Evolutionary conservation across 2,888 invertebrate species (phyloP), one percentile per base, ranked within the genome.

Genomic region (Euzophera pinguis): DNA sequence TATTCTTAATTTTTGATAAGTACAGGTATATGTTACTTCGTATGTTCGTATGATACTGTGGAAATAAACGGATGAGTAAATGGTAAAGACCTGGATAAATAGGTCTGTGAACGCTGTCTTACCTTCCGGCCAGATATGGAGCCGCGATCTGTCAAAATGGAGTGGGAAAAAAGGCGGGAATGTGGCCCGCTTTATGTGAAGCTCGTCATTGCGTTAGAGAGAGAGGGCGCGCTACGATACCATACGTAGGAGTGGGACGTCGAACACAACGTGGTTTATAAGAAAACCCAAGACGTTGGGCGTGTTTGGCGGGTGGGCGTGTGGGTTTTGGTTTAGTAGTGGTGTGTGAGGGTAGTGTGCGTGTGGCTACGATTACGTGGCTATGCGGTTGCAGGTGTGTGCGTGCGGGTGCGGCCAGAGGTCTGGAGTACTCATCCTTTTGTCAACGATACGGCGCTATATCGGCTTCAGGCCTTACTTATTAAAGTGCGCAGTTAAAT

Each of bases 101-200:
- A 14, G 1, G 14, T 35, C 43, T 86, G 86, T 89, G 88, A 82
- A 83, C 89, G 63, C 84, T 65, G 83, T 85, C 87, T 89, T 89
- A 89, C 71, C 73, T 79, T 80, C 80, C 76, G 83, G 83, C 89
- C 87, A 89, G 90, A 90, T 89, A 90, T 88, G 88, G 90, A 86
- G 90, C 90, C 89, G 77, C 90, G 90, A 89, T 84, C 89, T 89
- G 90, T 90, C 89, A 89, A 89, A 89, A 88, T 89, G 90, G 90
- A 90, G 89, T 88, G 89, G 90, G 90, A 90, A 91, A 90, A 91
- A 90, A 90, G 91, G 90, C 90, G 90, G 90, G 90, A 91, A 90
- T 90, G 90, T 81, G 90, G 90, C 89, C 81, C 87, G 81, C 84
- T 90, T 90, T 90, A 90, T 90, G 88, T 85, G 90, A 84, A 79